phyloP scores from a whole-genome alignment of 2,888 invertebrate genomes.

The Resseliella maxima region DNA sequence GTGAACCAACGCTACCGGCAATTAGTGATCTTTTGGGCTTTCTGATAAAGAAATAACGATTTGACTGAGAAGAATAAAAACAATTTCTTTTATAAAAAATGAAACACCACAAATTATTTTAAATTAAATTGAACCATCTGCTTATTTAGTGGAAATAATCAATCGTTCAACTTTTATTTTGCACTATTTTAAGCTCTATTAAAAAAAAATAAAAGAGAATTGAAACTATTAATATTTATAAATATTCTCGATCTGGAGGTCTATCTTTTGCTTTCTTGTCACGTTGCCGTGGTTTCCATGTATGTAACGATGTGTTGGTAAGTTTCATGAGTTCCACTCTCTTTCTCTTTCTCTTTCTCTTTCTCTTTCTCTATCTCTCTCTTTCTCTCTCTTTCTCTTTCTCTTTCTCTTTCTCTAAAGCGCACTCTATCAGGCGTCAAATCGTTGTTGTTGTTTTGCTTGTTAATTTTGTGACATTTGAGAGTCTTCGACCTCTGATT shows the following conservation, averaged over 20 bases:
- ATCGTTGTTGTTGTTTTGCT: no score
- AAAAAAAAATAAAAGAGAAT: not conserved
- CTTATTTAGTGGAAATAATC: not conserved
- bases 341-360: no score
- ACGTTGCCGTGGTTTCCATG: slow-evolving; percentile 82
- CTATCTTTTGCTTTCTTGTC: slow-evolving; percentile 78
- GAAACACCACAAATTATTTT: not conserved
- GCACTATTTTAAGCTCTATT: not conserved
- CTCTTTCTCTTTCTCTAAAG: no score
- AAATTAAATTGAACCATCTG: not conserved
- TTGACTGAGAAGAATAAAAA: slow-evolving; percentile 70
- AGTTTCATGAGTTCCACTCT: no score
- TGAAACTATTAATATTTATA: slow-evolving; percentile 67
- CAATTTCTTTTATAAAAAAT: not conserved
- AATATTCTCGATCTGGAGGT: slow-evolving; percentile 78
- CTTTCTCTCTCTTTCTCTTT: no score
- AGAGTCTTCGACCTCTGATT: no score
- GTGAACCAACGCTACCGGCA: slow-evolving; percentile 70
- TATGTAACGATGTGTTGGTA: slow-evolving; percentile 82
- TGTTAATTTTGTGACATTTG: no score
- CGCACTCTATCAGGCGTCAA: no score
- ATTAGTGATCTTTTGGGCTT: slow-evolving; percentile 86
- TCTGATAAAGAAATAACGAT: slow-evolving; percentile 81
- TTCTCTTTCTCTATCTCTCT: no score
- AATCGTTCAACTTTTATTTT: not conserved